Evolutionary conservation across 2,888 invertebrate species (phyloP), one percentile per base, ranked within the genome.

Genomic region (Allygus modestus): DNA sequence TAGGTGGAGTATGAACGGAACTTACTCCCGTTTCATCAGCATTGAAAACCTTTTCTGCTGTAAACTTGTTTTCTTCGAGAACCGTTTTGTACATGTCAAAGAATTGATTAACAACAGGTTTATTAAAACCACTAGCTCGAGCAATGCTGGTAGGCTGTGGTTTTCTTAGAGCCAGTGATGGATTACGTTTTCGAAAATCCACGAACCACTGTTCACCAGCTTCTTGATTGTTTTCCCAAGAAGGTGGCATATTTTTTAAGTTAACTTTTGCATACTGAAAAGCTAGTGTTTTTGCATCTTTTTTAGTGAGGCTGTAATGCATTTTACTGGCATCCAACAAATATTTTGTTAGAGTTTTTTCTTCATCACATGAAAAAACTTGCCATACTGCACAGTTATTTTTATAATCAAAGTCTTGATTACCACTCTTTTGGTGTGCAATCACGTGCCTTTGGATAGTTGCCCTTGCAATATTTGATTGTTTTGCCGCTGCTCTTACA

Each of bases 181-280:
- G 71, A 33, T 83, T 65, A 28, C 73, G 23, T 71, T 83, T 51
- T 17, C 33, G 41, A 23, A 83, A 83, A 26, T 41, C 82, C 26
- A 41, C 41, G 1, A 75, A 20, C 75, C 75, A 75, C 11, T 75
- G 75, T 11, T 75, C 75, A 17, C 75, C 75, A 17, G 75, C 75
- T 75, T 33, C n/a, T 9, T 15, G 41, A 75, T 75, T 75, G 43
- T 2, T 20, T 2, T 41, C 75, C 75, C 75, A 37, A 11, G 75
- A 75, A 41, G 41, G 41, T 12, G 75, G 75, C 15, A 17, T 41
- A 2, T 41, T 75, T 75, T 75, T 75, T 0, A 9, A 9, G 46
- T 75, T 75, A n/a, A 41, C 11, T 20, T 75, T 75, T 2, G 75
- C 75, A 41, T 17, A 75, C 23, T 75, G 75, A 75, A 17, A 75